phyloP scores from a whole-genome alignment of 1,140 invertebrate genomes.

The Chironomus tepperi region DNA sequence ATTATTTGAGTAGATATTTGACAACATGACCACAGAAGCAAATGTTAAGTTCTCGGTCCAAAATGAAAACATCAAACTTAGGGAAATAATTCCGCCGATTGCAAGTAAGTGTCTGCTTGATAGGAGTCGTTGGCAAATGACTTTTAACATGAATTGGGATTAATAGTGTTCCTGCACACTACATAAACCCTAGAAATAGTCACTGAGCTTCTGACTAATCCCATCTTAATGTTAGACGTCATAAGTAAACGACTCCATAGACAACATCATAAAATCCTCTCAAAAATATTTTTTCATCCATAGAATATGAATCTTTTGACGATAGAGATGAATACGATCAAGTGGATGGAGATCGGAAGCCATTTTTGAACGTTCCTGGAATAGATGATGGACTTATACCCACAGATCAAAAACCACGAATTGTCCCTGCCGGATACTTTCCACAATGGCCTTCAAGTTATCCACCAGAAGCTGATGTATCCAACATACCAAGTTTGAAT shows the following conservation, averaged over 20 bases:
- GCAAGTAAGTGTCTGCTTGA: not conserved
- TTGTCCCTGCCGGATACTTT: not conserved
- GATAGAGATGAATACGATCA: not conserved
- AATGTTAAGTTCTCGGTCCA: not conserved
- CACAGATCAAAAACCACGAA: not conserved
- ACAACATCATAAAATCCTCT: not conserved
- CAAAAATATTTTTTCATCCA: not conserved
- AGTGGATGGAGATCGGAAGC: not conserved
- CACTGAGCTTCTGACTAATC: no score
- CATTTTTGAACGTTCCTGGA: not conserved
- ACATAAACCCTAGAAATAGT: no score
- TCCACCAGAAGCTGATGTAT: not conserved
- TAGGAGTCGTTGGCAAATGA: no score
- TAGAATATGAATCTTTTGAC: conserved; percentile 4
- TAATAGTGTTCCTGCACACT: no score
- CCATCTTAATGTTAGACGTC: no score
- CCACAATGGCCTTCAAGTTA: conserved; percentile 1
- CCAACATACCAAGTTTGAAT: conserved; percentile 62
- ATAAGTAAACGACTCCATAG: not conserved
- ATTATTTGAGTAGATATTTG: not conserved
- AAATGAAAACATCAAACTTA: not conserved
- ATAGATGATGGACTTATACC: not conserved
- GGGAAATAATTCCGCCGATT: not conserved
- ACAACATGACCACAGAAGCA: not conserved
- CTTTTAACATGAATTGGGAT: no score